A percentile compares a stretch with the other conserved stretches of the same genome.
Conservation (phyloP, 2,888 invertebrate genomes). For the Hydriomena furcata region DNA sequence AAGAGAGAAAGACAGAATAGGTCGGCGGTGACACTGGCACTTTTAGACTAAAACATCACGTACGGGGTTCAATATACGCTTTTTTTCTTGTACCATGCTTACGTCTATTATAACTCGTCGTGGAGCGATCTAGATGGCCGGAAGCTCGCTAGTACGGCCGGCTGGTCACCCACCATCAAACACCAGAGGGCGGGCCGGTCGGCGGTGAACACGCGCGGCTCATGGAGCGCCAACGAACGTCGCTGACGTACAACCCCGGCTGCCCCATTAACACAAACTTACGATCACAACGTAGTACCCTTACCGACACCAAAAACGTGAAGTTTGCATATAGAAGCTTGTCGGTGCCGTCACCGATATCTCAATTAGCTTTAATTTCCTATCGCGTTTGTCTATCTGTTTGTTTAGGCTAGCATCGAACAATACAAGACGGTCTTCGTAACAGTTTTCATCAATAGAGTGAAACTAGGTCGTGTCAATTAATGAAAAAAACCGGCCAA, state of each 20-base stretch:
- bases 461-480: no score
- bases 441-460: no score
- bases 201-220: conserved; percentile 47
- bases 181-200: conserved; percentile 66
- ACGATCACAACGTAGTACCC: conserved; percentile 5
- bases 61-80: no score
- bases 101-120: conserved; percentile 59
- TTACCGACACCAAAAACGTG: conserved; percentile 8
- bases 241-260: conserved; percentile 52
- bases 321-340: neutral
- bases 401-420: no score
- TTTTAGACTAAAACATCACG: no score
- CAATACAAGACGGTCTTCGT: no score
- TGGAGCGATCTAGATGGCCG: conserved; percentile 39
- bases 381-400: no score
- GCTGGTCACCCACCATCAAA: conserved; percentile 42
- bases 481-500: no score
- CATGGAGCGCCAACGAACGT: conserved; percentile 42
- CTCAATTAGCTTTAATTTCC: no score
- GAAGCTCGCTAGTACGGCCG: conserved; percentile 45
- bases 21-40: no score
- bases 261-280: conserved; percentile 46
- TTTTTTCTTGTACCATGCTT: conserved; percentile 2
- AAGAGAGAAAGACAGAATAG: no score
- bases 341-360: no score